phyloP scores from a whole-genome alignment of 2,888 invertebrate genomes.

The Volucella zonaria region DNA sequence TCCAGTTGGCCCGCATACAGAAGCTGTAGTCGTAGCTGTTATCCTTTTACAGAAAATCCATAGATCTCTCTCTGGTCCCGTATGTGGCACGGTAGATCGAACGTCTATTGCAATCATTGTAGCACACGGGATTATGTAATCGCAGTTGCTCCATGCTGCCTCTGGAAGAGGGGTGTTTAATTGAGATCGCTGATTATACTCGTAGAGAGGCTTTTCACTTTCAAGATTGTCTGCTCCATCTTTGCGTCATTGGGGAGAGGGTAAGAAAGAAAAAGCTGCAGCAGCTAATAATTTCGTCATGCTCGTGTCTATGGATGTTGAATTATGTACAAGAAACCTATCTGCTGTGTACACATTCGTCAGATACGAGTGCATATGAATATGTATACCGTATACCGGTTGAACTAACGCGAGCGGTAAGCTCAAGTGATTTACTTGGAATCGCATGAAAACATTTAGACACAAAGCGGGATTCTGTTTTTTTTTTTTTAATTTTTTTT shows the following conservation, averaged over 20 bases:
- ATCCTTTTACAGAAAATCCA: conserved; percentile 69
- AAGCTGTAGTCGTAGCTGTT: conserved; percentile 39
- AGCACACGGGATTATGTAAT: conserved; percentile 37
- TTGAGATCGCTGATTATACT: conserved; percentile 45
- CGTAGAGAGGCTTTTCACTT: conserved; percentile 33
- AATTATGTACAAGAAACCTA: conserved; percentile 42
- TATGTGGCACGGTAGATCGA: background rate
- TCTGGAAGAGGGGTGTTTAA: conserved; percentile 34
- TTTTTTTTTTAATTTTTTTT: background rate
- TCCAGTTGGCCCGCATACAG: conserved; percentile 21
- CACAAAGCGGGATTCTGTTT: conserved; percentile 35
- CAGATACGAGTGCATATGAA: background rate
- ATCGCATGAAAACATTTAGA: conserved; percentile 38
- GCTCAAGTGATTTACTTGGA: conserved; percentile 49
- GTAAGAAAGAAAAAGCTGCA: conserved; percentile 2
- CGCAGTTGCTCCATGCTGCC: conserved; percentile 33
- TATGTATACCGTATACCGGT: conserved; percentile 20
- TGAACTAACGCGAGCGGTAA: conserved; percentile 4
- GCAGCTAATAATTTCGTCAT: conserved; percentile 48
- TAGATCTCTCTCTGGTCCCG: conserved; percentile 27
- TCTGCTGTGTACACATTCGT: conserved; percentile 14
- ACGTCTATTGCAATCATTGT: conserved; percentile 40
- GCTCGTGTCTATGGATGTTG: conserved; percentile 12
- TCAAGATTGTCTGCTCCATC: conserved; percentile 39
- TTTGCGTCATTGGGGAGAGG: background rate